Percentiles rank a stretch among this genome's conserved stretches.
These are phyloP conservation scores for Helogale parvula DNA, from an alignment of 2,113 vertebrate genomes.

Conservation along the genomic window DNA sequence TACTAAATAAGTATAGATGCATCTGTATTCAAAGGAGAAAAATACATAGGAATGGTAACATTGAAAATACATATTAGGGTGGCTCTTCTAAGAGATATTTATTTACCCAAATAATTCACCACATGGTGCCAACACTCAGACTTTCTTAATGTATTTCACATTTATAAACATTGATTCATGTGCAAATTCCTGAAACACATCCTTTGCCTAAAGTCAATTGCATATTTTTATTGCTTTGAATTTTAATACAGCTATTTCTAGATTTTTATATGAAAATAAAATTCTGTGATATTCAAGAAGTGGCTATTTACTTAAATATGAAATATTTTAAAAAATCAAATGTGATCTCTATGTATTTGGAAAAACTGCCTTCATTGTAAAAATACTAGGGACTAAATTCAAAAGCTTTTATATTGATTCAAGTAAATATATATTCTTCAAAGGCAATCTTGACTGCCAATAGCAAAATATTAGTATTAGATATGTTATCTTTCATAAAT, in stretches of 20 bases:
- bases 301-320: conserved; percentile 33
- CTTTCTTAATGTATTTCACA: conserved; percentile 49
- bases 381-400: not conserved
- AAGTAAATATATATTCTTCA: conserved; percentile 30
- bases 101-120: conserved; percentile 40
- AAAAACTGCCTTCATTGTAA: not conserved
- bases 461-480: conserved; percentile 61
- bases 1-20: not conserved
- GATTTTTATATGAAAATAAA: conserved; percentile 41
- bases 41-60: not conserved
- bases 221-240: conserved; percentile 41
- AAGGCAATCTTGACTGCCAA: conserved; percentile 42
- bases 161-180: conserved; percentile 55
- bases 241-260: conserved; percentile 45
- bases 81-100: not conserved
- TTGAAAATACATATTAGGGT: not conserved
- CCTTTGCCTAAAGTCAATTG: conserved; percentile 35
- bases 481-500: conserved; percentile 62
- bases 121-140: not conserved
- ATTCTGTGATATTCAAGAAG: not conserved
- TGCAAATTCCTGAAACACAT: conserved; percentile 17
- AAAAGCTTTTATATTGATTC: conserved; percentile 25
- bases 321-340: conserved; percentile 42
- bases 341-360: not conserved
- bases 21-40: not conserved